Conservation (phyloP, 2,113 vertebrate genomes). For the Labeo rohita region DNA sequence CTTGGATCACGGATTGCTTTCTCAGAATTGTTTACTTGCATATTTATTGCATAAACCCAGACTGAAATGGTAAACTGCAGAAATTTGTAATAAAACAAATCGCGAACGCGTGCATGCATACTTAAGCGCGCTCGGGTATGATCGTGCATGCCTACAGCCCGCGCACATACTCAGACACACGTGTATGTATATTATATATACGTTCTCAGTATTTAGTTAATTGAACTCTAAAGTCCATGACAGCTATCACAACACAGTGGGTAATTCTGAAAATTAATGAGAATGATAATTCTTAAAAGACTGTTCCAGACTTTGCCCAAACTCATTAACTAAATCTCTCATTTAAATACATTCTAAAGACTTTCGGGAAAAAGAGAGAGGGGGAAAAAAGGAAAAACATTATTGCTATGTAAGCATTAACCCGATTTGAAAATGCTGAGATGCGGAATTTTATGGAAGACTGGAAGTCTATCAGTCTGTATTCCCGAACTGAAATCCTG, state of each 20-base stretch:
- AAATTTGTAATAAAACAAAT: slow-evolving; percentile 69
- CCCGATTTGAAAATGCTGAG: slow-evolving; percentile 74
- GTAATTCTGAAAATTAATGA: slow-evolving; percentile 99
- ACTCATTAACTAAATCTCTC: slow-evolving; percentile 97
- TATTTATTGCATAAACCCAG: slow-evolving; percentile 70
- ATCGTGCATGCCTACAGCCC: not conserved
- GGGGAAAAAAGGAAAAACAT: slow-evolving; percentile 79
- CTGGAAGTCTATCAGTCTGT: slow-evolving; percentile 59
- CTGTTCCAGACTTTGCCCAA: slow-evolving; percentile 99
- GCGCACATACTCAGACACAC: not conserved
- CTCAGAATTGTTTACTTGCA: slow-evolving; percentile 65
- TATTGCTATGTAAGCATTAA: slow-evolving; percentile 87
- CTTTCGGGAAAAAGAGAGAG: slow-evolving; percentile 82
- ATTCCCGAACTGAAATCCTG: slow-evolving; percentile 53
- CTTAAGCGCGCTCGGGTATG: not conserved
- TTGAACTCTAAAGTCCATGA: slow-evolving; percentile 99
- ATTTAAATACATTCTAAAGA: slow-evolving; percentile 96
- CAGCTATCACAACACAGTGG: slow-evolving; percentile 97
- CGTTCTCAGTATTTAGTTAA: slow-evolving; percentile 88
- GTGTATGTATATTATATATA: slow-evolving; percentile 59
- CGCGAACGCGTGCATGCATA: slow-evolving; percentile 29
- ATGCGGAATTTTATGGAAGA: slow-evolving; percentile 63
- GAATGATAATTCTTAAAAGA: slow-evolving; percentile 99
- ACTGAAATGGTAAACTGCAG: slow-evolving; percentile 69
- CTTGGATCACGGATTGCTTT: slow-evolving; percentile 15